A percentile compares a stretch with the other conserved stretches of the same genome.
These are phyloP conservation scores for Pollenia labialis DNA, from an alignment of 2,888 invertebrate genomes.

Conservation along the genomic window DNA sequence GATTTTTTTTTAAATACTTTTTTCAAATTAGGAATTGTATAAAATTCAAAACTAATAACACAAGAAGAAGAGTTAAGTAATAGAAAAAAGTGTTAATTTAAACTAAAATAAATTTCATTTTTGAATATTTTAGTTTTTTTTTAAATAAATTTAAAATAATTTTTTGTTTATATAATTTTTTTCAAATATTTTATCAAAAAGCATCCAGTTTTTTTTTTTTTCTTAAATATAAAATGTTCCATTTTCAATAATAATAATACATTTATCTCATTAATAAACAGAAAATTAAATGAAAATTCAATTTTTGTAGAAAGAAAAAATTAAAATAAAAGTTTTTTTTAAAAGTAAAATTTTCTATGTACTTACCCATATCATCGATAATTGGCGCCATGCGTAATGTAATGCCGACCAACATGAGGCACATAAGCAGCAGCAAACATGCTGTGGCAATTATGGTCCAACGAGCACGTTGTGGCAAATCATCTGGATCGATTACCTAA, in stretches of 20 bases:
- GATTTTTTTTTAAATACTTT: conserved; percentile 48
- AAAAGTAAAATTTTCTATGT: conserved; percentile 19
- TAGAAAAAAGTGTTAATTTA: conserved; percentile 36
- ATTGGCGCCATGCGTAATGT: conserved; percentile 97
- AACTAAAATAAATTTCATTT: conserved; percentile 9
- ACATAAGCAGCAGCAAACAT: conserved; percentile 93
- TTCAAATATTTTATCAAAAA: conserved; percentile 46
- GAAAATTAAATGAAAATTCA: conserved; percentile 19
- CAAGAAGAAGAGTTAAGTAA: conserved; percentile 17
- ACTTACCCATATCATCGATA: conserved; percentile 97
- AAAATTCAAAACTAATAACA: conserved; percentile 16
- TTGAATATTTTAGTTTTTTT: conserved; percentile 3
- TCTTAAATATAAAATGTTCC: conserved; percentile 70
- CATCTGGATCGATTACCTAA: conserved; percentile 90
- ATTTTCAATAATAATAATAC: conserved; percentile 61
- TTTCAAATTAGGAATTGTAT: conserved; percentile 1
- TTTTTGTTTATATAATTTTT: conserved; percentile 17
- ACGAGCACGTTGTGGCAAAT: conserved; percentile 92
- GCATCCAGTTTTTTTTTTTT: conserved; percentile 63
- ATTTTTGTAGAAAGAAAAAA: conserved; percentile 15
- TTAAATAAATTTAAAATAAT: neutral
- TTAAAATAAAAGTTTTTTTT: conserved; percentile 24
- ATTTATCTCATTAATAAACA: conserved; percentile 17
- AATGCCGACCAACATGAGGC: conserved; percentile 94
- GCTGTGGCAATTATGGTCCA: conserved; percentile 97